Conservation (phyloP, 2,888 invertebrate species). For the Lochmaea capreae region DNA sequence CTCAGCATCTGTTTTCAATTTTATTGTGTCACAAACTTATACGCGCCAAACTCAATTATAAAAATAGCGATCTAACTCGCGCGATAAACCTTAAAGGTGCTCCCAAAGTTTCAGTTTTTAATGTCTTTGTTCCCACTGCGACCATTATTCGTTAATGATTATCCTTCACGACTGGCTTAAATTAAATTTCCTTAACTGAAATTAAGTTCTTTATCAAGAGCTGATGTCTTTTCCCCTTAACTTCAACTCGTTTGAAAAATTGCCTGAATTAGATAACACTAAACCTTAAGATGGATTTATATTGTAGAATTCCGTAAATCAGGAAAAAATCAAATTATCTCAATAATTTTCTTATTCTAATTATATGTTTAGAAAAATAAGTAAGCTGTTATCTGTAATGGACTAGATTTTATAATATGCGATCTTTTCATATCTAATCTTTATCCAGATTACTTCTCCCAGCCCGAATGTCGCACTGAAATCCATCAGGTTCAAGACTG, state of each 20-base stretch:
- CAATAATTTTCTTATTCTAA: no score
- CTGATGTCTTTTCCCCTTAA: background rate
- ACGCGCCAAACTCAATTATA: background rate
- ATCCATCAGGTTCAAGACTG: no score
- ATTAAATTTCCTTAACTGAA: constrained; percentile 1
- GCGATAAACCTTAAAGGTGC: background rate
- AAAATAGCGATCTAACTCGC: background rate
- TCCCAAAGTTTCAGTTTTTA: background rate
- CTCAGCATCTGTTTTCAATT: no score
- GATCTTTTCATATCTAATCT: no score
- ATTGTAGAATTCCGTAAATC: background rate
- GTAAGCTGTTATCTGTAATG: no score
- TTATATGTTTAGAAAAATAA: background rate
- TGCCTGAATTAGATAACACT: background rate
- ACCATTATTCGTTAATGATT: constrained; percentile 14
- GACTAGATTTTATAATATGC: no score
- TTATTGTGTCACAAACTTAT: background rate
- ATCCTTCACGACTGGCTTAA: background rate
- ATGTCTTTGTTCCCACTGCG: background rate
- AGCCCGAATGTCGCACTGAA: no score
- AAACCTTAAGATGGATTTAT: background rate
- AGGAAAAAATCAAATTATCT: background rate
- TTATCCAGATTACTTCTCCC: no score
- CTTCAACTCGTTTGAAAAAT: background rate
- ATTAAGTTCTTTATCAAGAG: background rate